Evolutionary conservation across 1,140 invertebrate genomes (phyloP).

Genomic region (Drosophila subobscura): DNA sequence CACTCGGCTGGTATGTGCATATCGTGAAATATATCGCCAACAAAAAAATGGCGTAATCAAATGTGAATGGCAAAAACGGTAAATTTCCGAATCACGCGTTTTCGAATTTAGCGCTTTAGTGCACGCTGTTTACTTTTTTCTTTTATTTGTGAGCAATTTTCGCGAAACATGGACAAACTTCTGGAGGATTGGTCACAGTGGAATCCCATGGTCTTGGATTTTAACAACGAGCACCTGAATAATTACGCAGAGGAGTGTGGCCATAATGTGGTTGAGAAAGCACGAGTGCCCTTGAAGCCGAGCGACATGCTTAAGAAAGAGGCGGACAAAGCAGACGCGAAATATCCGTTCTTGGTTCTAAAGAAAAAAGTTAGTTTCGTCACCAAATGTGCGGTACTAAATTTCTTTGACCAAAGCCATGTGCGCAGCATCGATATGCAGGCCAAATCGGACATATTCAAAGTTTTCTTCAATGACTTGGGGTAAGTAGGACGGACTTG

Average conservation of each 20-base stretch:
- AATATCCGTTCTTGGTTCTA: slow-evolving; percentile 54
- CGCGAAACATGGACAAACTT: background rate
- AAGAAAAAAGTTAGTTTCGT: slow-evolving; percentile 29
- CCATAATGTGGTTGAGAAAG: slow-evolving; percentile 11
- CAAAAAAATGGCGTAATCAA: no score
- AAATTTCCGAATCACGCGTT: no score
- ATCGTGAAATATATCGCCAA: no score
- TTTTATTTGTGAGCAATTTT: no score
- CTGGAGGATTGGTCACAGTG: slow-evolving; percentile 31
- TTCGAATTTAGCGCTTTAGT: no score
- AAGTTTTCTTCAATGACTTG: slow-evolving; percentile 52
- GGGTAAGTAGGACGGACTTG: slow-evolving; percentile 21
- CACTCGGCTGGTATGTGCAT: no score
- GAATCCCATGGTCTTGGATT: slow-evolving; percentile 55
- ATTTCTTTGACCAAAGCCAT: slow-evolving; percentile 41
- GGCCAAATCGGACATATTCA: slow-evolving; percentile 9
- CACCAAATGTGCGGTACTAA: slow-evolving; percentile 12
- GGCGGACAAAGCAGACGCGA: background rate
- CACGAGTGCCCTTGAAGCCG: background rate
- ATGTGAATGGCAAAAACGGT: no score
- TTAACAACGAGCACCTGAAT: slow-evolving; percentile 21
- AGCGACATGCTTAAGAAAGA: background rate
- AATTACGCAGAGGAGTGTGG: slow-evolving; percentile 19
- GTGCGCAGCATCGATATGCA: slow-evolving; percentile 40
- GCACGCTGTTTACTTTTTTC: no score